A percentile compares a stretch with the other conserved stretches of the same genome.
Conservation (phyloP, 92 coral and sea anemone species). For the Hydrozoanthus gracilis region DNA sequence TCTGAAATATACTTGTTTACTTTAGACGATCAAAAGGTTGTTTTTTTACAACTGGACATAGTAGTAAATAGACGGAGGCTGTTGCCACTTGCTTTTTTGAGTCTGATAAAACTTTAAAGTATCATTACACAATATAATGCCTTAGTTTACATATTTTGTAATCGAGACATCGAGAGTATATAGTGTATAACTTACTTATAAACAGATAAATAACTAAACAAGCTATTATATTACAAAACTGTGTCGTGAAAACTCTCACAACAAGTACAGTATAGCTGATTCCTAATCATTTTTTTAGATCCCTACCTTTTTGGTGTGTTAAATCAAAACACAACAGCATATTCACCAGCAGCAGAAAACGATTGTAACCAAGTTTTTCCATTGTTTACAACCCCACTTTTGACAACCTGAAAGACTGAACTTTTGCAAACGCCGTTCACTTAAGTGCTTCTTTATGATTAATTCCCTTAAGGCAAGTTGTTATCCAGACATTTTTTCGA, state of each 20-base stretch:
- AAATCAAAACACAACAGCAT: not conserved
- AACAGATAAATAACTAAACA: constrained; percentile 1
- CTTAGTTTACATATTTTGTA: not conserved
- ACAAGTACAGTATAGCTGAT: not conserved
- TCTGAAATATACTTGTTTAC: too few relatives aligned
- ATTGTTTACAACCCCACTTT: constrained; percentile 10
- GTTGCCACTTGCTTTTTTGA: not conserved
- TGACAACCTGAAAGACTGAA: not conserved
- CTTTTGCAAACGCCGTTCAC: not conserved
- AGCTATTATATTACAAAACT: not conserved
- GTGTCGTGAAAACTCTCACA: not conserved
- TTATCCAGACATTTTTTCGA: not conserved
- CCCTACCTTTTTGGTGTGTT: constrained; percentile 6
- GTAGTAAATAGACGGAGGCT: not conserved
- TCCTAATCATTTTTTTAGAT: not conserved
- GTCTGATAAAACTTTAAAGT: not conserved
- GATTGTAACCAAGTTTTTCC: not conserved
- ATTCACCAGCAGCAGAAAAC: not conserved
- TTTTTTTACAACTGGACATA: too few relatives aligned
- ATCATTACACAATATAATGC: not conserved
- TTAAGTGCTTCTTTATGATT: not conserved
- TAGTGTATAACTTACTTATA: not conserved
- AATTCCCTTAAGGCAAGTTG: not conserved
- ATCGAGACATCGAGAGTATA: not conserved
- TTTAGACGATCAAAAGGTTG: not conserved